These are phyloP conservation scores for Mystacides longicornis DNA, from an alignment of 2,888 invertebrate genomes.

Conservation along the genomic window DNA sequence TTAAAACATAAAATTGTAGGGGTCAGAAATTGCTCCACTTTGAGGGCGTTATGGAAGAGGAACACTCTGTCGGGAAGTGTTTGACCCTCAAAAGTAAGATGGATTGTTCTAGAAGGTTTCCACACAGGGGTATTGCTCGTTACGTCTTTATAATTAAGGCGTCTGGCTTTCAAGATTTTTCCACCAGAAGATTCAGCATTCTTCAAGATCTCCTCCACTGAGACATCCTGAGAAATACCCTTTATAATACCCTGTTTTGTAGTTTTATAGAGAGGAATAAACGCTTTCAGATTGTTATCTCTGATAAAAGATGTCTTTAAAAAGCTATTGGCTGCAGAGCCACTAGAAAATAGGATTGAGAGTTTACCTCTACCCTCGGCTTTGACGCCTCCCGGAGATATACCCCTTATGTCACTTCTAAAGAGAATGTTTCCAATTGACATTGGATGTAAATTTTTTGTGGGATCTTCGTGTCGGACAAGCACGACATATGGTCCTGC, in stretches of 20 bases:
- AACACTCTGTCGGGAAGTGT: not conserved
- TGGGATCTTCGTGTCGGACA: no score
- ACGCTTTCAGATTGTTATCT: not conserved
- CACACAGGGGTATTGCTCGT: not conserved
- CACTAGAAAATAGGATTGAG: not conserved
- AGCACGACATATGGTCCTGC: no score
- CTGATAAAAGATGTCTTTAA: not conserved
- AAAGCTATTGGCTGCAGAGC: not conserved
- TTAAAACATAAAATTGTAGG: constrained; percentile 7
- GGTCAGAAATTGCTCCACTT: not conserved
- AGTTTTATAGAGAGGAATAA: not conserved
- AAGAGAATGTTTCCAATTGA: not conserved
- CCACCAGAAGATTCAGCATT: not conserved
- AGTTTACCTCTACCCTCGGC: not conserved
- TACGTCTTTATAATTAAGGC: not conserved
- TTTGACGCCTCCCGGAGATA: not conserved
- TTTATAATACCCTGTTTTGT: not conserved
- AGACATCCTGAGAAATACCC: not conserved
- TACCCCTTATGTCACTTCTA: not conserved
- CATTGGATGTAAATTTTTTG: not conserved
- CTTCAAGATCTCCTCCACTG: not conserved
- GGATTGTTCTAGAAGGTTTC: not conserved
- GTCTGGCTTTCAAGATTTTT: not conserved
- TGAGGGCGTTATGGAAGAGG: not conserved
- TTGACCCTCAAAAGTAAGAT: constrained; percentile 9